These are phyloP conservation scores for Siniperca scherzeri DNA, from an alignment of 2,797 vertebrate genomes.

Conservation along the genomic window DNA sequence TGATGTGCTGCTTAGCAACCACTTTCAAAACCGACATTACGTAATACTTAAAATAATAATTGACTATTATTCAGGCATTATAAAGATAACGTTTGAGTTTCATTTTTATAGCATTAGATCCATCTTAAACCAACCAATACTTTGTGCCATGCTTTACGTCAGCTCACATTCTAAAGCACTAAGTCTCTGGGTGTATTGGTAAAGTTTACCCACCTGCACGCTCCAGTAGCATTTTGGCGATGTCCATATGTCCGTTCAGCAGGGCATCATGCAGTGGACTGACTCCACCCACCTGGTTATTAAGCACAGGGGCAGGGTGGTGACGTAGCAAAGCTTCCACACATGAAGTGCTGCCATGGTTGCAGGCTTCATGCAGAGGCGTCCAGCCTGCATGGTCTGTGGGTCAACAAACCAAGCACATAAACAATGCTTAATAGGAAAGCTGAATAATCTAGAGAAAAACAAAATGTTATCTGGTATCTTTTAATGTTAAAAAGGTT, in stretches of 20 bases:
- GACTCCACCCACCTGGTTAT: conserved; percentile 92
- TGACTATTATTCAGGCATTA: background rate
- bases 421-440: background rate
- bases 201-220: conserved; percentile 77
- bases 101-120: background rate
- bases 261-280: conserved; percentile 95
- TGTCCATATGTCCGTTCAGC: conserved; percentile 90
- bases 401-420: conserved; percentile 65
- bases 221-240: conserved; percentile 93
- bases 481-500: background rate
- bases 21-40: background rate
- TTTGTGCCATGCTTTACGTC: background rate
- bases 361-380: conserved; percentile 97
- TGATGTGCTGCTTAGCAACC: background rate
- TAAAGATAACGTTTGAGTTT: background rate
- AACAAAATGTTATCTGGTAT: background rate
- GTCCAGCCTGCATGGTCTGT: conserved; percentile 97
- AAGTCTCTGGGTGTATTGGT: background rate
- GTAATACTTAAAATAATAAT: background rate
- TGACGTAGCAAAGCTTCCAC: conserved; percentile 92
- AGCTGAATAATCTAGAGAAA: background rate
- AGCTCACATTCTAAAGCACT: background rate
- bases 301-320: conserved; percentile 90
- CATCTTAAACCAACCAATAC: background rate
- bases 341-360: conserved; percentile 94